phyloP scores from a whole-genome alignment of 2,113 vertebrate species.

The Illadopsis cleaveri region DNA sequence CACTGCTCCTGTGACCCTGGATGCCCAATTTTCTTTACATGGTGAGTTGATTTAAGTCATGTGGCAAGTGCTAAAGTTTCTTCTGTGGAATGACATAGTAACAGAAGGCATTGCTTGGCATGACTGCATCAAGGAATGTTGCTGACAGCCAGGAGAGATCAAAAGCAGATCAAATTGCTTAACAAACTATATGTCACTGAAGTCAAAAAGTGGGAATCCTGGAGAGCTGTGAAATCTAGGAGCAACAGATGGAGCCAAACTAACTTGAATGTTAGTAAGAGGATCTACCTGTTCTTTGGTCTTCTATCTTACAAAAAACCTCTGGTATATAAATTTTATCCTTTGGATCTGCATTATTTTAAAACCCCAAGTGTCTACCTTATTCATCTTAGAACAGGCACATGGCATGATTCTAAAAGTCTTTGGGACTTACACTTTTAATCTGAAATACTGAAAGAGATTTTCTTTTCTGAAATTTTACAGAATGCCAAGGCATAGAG shows the following conservation, averaged over 20 bases:
- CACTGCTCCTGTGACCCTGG: constrained; percentile 17
- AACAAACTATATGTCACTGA: constrained; percentile 55
- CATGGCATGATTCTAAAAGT: neutral
- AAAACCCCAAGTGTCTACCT: neutral
- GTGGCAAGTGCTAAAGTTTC: constrained; percentile 66
- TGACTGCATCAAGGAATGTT: constrained; percentile 45
- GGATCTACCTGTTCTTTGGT: neutral
- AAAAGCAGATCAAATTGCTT: constrained; percentile 75
- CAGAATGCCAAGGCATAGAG: neutral
- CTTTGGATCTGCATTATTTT: neutral
- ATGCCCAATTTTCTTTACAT: constrained; percentile 25
- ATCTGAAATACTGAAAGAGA: neutral
- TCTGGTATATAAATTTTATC: neutral
- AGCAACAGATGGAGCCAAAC: constrained; percentile 48
- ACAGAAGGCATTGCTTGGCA: constrained; percentile 58
- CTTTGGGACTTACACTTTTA: neutral
- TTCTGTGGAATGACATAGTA: constrained; percentile 43
- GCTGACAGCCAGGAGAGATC: constrained; percentile 71
- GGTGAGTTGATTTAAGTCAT: constrained; percentile 66
- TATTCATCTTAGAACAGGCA: neutral
- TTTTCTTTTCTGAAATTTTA: neutral
- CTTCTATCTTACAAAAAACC: neutral
- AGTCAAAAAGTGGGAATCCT: constrained; percentile 50
- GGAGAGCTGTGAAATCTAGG: constrained; percentile 51
- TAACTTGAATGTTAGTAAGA: constrained; percentile 16